These are phyloP conservation scores for Pterobdella sp. DNA, from an alignment of 2,888 invertebrate genomes.

Conservation along the genomic window DNA sequence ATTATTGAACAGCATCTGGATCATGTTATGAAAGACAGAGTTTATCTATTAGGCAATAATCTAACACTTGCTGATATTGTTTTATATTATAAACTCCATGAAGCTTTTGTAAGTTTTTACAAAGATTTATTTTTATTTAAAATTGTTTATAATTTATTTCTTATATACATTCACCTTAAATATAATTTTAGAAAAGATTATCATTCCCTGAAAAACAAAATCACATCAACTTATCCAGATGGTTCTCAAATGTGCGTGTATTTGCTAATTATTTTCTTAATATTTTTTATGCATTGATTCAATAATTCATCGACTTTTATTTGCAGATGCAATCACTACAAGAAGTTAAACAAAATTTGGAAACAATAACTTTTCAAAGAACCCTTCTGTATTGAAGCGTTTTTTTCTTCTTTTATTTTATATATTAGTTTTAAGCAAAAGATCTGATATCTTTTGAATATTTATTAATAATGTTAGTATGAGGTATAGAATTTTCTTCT, in stretches of 20 bases:
- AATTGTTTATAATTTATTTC: no score
- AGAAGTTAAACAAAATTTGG: background rate
- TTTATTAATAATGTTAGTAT: background rate
- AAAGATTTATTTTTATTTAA: no score
- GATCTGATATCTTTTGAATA: background rate
- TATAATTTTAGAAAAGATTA: background rate
- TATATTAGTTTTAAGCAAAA: background rate
- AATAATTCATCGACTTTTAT: background rate
- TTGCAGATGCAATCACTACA: background rate
- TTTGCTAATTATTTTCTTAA: background rate
- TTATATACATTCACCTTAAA: background rate
- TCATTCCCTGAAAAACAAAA: background rate
- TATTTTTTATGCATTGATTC: background rate
- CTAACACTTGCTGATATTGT: conserved; percentile 5
- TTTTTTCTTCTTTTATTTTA: background rate
- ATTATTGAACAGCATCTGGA: background rate
- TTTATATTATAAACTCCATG: background rate
- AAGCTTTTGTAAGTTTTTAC: background rate
- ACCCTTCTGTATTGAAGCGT: conserved; percentile 1
- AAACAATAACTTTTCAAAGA: conserved; percentile 2
- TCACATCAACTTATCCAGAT: background rate
- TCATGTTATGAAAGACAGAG: background rate
- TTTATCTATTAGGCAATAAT: background rate
- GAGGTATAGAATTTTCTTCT: no score
- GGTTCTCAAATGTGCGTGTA: background rate